Percentiles rank a stretch among this genome's conserved stretches.
Evolutionary conservation across 2,797 vertebrate genomes (phyloP).

Genomic region (Sylvia borin): DNA sequence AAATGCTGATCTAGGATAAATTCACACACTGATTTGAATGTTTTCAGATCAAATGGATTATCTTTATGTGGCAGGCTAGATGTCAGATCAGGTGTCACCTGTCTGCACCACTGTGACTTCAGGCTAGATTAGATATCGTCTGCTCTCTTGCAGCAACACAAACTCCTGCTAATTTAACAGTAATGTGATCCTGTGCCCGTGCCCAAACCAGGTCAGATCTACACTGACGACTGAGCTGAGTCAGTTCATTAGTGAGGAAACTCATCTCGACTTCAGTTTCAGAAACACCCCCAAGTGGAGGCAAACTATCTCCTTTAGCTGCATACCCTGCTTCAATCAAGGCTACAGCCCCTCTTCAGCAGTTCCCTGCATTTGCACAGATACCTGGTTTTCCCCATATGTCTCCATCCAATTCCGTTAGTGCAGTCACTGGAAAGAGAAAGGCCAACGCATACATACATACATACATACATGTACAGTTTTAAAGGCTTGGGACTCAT

Average conservation of each 20-base stretch:
- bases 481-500: neutral
- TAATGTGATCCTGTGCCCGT: neutral
- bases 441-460: neutral
- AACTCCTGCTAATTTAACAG: slow-evolving; percentile 36
- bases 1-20: neutral
- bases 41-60: slow-evolving; percentile 60
- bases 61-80: neutral
- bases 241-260: neutral
- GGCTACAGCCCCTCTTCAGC: neutral
- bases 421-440: slow-evolving; percentile 25
- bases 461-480: neutral
- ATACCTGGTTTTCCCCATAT: neutral
- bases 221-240: neutral
- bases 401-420: slow-evolving; percentile 1
- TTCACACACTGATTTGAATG: neutral
- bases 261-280: neutral
- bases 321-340: neutral
- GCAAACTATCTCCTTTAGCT: neutral
- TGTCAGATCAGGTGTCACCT: slow-evolving; percentile 45
- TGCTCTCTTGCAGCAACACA: neutral
- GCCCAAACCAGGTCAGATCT: neutral
- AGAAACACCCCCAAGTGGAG: neutral
- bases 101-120: slow-evolving; percentile 30
- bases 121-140: slow-evolving; percentile 43
- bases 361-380: neutral